Evolutionary conservation across 2,797 vertebrate genomes (phyloP), one percentile per base, ranked within the genome.

Genomic region (Lindbergichthys nudifrons): DNA sequence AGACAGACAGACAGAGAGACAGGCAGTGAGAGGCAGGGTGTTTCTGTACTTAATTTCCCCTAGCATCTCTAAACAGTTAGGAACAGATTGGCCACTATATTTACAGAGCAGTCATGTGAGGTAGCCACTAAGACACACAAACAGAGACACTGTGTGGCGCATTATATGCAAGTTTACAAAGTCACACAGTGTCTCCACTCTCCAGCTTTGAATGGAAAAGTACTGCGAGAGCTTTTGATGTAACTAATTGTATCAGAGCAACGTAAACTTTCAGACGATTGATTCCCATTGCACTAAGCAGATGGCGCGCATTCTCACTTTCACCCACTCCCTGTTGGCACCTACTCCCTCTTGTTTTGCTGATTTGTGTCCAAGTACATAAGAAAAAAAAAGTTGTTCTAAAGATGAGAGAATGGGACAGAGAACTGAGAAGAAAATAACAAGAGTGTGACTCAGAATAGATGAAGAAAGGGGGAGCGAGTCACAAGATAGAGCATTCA

Each of bases 41-140:
- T 75, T 45, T 69, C 8, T 70, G 75, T 59, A 74, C 87, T 88
- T 88, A 81, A 89, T 90, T 93, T 89, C 81, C 83, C 74, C 41
- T 43, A 60, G 80, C 83, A 87, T 86, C 84, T 85, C 79, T 73
- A 83, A 89, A 87, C 76, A 83, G 83, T 65, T 63, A 70, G 26
- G 69, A 88, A 92, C 89, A 87, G 77, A 85, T 90, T 85, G 18
- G 0, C 75, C 82, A 81, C 76, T 92, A 77, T 88, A 77, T 77
- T 80, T 50, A 61, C 62, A 65, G 61, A 67, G 77, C 36, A 59
- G 73, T 83, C 75, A 80, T 84, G 82, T 85, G 82, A 84, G 72
- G 70, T 30, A 75, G 62, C 69, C 56, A 66, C 54, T 23, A 39
- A 56, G 69, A 78, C 69, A 77, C 65, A 65, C 79, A 82, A 73